Percentiles rank a stretch among this genome's conserved stretches.
Conservation (phyloP, 2,888 invertebrate genomes). For the Oeneis ivallda region DNA sequence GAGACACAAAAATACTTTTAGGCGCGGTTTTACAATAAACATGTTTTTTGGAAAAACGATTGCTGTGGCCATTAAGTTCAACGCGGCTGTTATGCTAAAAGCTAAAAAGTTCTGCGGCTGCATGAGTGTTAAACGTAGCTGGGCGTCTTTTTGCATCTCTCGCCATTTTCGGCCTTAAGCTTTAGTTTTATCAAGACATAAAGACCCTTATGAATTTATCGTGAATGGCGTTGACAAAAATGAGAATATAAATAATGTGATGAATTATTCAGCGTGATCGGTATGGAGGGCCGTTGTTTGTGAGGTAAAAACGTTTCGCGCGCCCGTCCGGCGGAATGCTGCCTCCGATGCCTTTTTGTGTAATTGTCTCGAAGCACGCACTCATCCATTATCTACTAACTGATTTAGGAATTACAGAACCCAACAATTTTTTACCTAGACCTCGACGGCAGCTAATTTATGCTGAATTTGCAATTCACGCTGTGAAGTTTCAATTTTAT, state of each 20-base stretch:
- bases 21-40: conserved; percentile 2
- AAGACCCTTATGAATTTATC: conserved; percentile 78
- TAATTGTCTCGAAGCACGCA: conserved; percentile 78
- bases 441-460: conserved; percentile 39
- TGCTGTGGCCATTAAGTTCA: conserved; percentile 42
- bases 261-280: conserved; percentile 82
- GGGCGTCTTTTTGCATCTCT: conserved; percentile 57
- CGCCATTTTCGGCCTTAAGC: conserved; percentile 71
- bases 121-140: conserved; percentile 57
- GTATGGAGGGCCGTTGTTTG: conserved; percentile 68
- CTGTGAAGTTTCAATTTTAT: conserved; percentile 28
- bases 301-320: conserved; percentile 61
- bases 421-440: conserved; percentile 51
- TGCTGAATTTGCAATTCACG: conserved; percentile 37
- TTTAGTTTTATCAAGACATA: conserved; percentile 81
- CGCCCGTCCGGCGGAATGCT: conserved; percentile 69
- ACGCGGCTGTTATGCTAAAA: conserved; percentile 45
- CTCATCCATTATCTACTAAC: conserved; percentile 80
- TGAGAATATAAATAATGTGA: conserved; percentile 79
- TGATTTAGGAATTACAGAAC: conserved; percentile 63
- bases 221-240: conserved; percentile 80
- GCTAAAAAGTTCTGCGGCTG: conserved; percentile 55
- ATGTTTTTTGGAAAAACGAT: conserved; percentile 23
- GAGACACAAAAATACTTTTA: background rate
- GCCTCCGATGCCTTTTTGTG: conserved; percentile 71